Evolutionary conservation across 2,888 invertebrate species (phyloP), one percentile per base, ranked within the genome.

Genomic region (Encarsia formosa): DNA sequence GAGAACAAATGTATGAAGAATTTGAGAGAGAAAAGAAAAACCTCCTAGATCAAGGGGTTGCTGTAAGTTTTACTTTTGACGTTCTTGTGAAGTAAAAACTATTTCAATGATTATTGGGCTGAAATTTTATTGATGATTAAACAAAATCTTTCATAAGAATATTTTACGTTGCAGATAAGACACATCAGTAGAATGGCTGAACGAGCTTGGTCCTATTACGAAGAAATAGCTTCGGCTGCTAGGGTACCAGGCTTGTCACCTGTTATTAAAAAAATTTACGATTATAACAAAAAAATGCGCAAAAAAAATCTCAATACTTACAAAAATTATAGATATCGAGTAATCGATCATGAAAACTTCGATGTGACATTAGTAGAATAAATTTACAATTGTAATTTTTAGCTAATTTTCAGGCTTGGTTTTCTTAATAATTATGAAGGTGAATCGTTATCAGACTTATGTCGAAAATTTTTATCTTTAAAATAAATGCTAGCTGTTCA

Each of bases 1-100:
- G 73, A 9, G 76, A 78, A 29, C 77, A 83, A 65, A 91, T 91
- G 90, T 68, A 76, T 1, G 69, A 71, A 13, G 80, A 84, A 44
- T 83, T 80, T 56, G 77, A 81, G 47, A 64, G 71, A 3, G 86
- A 87, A 67, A 85, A 84, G 69, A 64, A 74, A 35, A 76, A 62
- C 42, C 57, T 73, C 0, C 46, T 71, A 6, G 61, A 66, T 4
- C 63, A 69, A 52, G 71, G 71, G 39, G 63, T 71, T 57, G 65
- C 66, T 31, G 73, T 73, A 61, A 54, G 60, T 44, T 15, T 41
- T 9, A 23, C 16, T 2, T 38, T 32, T 11, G n/a, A 32, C 13
- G 32, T 11, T 26, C 6, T n/a, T n/a, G n/a, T n/a, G n/a, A n/a
- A n/a, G n/a, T n/a, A n/a, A n/a, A n/a, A n/a, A n/a, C n/a, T n/a